These are phyloP conservation scores for Rhingia rostrata DNA, from an alignment of 2,888 invertebrate species.

Conservation along the genomic window DNA sequence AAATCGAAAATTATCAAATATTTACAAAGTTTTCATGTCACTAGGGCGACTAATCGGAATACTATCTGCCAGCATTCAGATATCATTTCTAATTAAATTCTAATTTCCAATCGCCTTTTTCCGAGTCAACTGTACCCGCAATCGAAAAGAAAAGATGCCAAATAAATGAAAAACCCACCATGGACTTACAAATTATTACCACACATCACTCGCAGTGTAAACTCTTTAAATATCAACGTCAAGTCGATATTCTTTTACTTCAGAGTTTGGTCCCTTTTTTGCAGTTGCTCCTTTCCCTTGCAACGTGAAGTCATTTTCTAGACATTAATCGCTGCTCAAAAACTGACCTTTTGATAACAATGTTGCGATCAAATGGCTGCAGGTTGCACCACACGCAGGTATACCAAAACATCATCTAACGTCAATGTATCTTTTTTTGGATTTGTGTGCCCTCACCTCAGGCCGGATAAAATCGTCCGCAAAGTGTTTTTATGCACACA, in stretches of 20 bases:
- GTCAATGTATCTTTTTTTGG: conserved; percentile 25
- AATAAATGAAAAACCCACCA: not conserved
- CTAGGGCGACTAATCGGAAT: too few species aligned
- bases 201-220: conserved; percentile 18
- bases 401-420: conserved; percentile 8
- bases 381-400: conserved; percentile 38
- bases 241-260: conserved; percentile 10
- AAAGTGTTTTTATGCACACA: conserved; percentile 40
- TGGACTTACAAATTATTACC: not conserved
- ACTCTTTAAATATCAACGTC: conserved; percentile 48
- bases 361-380: conserved; percentile 47
- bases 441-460: conserved; percentile 16
- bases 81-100: not conserved
- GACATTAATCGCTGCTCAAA: conserved; percentile 31
- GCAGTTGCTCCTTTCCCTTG: conserved; percentile 16
- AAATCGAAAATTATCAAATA: too few species aligned
- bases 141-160: not conserved
- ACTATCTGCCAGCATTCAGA: too few species aligned
- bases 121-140: not conserved
- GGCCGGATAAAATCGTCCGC: conserved; percentile 13
- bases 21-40: too few species aligned
- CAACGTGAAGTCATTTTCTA: conserved; percentile 37
- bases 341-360: conserved; percentile 49
- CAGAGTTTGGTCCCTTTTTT: conserved; percentile 12
- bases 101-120: not conserved